Conservation (phyloP, 2,797 vertebrate species). For the Harpagifer antarcticus region DNA sequence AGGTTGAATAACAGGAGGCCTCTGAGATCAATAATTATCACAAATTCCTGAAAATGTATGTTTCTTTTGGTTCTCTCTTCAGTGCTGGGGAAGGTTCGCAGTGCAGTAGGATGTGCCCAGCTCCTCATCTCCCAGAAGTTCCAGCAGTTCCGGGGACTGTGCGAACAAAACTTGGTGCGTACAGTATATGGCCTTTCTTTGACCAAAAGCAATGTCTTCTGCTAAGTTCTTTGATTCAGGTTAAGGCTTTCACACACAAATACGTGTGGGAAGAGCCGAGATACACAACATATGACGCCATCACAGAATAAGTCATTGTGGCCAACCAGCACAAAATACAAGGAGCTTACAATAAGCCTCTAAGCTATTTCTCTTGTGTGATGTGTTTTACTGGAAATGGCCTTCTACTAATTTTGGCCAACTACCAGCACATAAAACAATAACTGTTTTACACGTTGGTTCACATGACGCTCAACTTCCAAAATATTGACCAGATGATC, state of each 20-base stretch:
- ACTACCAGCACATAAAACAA: constrained; percentile 20
- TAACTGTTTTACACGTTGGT: background rate
- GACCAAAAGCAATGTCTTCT: background rate
- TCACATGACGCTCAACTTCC: background rate
- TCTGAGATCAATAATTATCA: background rate
- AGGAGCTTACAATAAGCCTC: constrained; percentile 64
- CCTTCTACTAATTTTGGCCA: constrained; percentile 21
- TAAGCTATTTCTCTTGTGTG: constrained; percentile 51
- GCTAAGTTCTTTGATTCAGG: background rate
- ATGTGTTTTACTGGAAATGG: constrained; percentile 45
- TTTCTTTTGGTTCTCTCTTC: constrained; percentile 21
- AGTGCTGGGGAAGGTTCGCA: constrained; percentile 98
- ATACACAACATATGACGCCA: constrained; percentile 8
- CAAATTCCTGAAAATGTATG: background rate
- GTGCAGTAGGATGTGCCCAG: constrained; percentile 97
- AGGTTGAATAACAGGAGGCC: background rate
- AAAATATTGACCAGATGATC: background rate
- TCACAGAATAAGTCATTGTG: constrained; percentile 28
- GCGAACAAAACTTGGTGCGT: constrained; percentile 98
- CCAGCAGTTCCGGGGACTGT: constrained; percentile 97
- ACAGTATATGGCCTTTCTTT: constrained; percentile 56
- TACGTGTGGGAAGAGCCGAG: constrained; percentile 15
- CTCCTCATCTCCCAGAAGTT: constrained; percentile 99
- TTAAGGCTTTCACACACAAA: constrained; percentile 31
- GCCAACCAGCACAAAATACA: constrained; percentile 44